Base-by-base conservation (phyloP, 2,113 vertebrate species). In the Nannobrachium achirus region DNA sequence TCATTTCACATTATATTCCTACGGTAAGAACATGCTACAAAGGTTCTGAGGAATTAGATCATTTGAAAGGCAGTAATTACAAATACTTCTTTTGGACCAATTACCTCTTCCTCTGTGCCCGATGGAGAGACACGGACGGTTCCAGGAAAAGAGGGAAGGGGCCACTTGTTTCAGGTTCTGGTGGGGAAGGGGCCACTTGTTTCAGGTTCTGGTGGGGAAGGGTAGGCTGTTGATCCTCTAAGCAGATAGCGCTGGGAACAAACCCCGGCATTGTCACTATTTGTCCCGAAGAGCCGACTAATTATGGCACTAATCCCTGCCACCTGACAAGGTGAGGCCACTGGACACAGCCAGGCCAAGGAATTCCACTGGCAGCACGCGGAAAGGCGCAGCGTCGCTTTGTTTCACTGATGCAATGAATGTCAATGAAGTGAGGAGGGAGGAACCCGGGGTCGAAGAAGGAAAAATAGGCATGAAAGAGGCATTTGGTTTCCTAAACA, bases 301-400 rank as follows among this genome's bases (percentile, higher is more conserved):
- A 86, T 80, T 83, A 85, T 69, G 76, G 45, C 45, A 55, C 51
- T 79, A 88, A 86, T 82, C 78, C 81, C 64, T 57, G 66, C 53
- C 84, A 88, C 84, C 84, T 84, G 84, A 88, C 81, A 59, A 79
- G 81, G 77, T 73, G 69, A 70, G 65, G 63, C 70, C 45, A 18
- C 57, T 45, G 53, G 60, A 46, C 46, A 11, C 41, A 20, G 49
- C 48, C 25, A 41, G 44, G 59, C 71, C 60, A 52, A 59, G 53
- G 59, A 61, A 71, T 49, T 66, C 71, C 57, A 63, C 39, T 53
- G 62, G 52, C 46, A 58, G 64, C 48, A 44, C 46, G 15, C 39
- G 44, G 58, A 65, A 75, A 57, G 49, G 40, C 9, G 33, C 19
- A 16, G 18, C n/a, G 19, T 7, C 39, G 13, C 33, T 70, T 82